A percentile compares a stretch with the other conserved stretches of the same genome.
phyloP scores from a whole-genome alignment of 2,113 vertebrate genomes.

The Neofelis nebulosa region DNA sequence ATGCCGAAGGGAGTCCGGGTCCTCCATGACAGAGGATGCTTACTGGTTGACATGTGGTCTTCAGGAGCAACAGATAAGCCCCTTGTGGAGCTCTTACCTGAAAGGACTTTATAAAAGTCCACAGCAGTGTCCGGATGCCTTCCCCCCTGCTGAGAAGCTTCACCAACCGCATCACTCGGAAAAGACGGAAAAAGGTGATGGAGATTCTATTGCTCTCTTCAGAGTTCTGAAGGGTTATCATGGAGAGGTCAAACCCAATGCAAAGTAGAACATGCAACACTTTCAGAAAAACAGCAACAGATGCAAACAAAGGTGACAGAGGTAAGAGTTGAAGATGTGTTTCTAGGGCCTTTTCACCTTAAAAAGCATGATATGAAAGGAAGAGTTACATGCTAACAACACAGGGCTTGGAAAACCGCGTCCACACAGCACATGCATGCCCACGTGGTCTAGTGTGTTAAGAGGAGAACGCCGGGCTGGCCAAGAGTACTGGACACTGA shows the following conservation, averaged over 20 bases:
- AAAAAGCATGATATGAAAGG: constrained; percentile 85
- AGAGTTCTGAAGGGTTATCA: constrained; percentile 92
- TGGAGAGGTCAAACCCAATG: constrained; percentile 84
- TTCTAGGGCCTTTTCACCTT: constrained; percentile 81
- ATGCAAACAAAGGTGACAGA: constrained; percentile 84
- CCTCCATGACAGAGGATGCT: not conserved
- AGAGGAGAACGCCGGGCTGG: constrained; percentile 80
- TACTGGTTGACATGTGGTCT: not conserved
- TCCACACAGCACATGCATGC: constrained; percentile 88
- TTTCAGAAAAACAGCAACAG: constrained; percentile 85
- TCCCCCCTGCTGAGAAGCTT: constrained; percentile 99
- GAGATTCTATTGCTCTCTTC: constrained; percentile 99
- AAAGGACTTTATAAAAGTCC: constrained; percentile 99
- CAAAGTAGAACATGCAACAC: constrained; percentile 81
- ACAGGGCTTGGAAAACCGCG: constrained; percentile 82
- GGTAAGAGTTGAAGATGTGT: constrained; percentile 85
- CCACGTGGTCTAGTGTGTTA: constrained; percentile 84
- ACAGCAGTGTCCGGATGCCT: constrained; percentile 97
- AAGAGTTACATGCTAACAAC: constrained; percentile 86
- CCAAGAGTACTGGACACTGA: constrained; percentile 82
- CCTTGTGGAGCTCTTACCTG: constrained; percentile 87
- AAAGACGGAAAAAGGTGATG: constrained; percentile 99
- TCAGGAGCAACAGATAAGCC: not conserved
- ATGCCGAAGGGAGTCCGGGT: not conserved
- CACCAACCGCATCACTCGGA: constrained; percentile 98